Conservation (phyloP, 53 echinoderm and acorn worm genomes). For the Henricia sp. region DNA sequence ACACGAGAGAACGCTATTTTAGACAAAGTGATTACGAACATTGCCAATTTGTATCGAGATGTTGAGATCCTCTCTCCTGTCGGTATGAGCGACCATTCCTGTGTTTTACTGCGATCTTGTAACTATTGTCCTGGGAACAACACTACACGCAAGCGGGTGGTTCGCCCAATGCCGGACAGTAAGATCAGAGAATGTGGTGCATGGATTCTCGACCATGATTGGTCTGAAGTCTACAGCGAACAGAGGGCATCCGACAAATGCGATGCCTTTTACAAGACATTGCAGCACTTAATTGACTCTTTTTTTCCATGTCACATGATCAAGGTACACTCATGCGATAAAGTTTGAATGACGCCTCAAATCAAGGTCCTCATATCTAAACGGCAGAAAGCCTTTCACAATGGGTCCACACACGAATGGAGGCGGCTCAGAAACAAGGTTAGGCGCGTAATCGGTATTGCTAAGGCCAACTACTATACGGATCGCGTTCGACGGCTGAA, state of each 20-base stretch:
- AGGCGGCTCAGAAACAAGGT: neutral
- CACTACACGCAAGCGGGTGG: neutral
- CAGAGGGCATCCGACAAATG: neutral
- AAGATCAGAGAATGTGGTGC: neutral
- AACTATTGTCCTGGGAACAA: neutral
- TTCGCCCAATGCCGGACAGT: conserved; percentile 41
- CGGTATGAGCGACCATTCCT: conserved; percentile 44
- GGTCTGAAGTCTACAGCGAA: neutral
- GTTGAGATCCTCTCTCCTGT: conserved; percentile 26
- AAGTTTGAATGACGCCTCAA: neutral
- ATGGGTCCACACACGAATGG: neutral
- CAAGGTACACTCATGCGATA: conserved; percentile 14
- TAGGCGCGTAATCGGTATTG: neutral
- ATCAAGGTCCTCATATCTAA: conserved; percentile 23
- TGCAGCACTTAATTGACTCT: neutral
- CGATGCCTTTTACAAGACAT: conserved; percentile 17
- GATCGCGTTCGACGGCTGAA: conserved; percentile 2
- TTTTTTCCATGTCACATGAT: conserved; percentile 6
- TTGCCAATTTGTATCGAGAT: conserved; percentile 5
- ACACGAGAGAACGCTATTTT: conserved; percentile 42
- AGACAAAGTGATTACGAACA: conserved; percentile 55
- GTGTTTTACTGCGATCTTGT: conserved; percentile 14
- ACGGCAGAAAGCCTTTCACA: conserved; percentile 23
- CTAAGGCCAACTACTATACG: neutral
- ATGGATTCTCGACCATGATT: neutral